Evolutionary conservation across 2,888 invertebrate genomes (phyloP), one percentile per base, ranked within the genome.

Genomic region (Thecophora atra): DNA sequence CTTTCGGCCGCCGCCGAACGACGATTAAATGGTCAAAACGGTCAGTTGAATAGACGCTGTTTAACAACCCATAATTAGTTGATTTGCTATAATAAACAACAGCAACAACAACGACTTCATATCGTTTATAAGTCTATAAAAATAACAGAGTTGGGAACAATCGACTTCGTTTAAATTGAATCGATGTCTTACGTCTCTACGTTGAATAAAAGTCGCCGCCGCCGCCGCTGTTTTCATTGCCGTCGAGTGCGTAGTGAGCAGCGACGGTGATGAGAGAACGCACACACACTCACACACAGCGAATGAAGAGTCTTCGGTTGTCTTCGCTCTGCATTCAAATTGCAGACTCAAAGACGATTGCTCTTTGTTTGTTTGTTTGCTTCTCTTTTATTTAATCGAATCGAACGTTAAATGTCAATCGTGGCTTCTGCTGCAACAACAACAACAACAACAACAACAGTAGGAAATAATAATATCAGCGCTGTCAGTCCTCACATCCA

Each of bases 51-150:
- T 78, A 77, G 77, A 74, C 72, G 76, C 72, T 76, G 74, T 75
- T 77, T 75, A 72, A 73, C 74, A 76, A 72, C 76, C 76, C 73
- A 74, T 77, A 78, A 78, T 78, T 78, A 78, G 78, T 76, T 75
- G 76, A 76, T 76, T 73, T 71, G 75, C 63, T 51, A 54, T 37
- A 70, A 52, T 63, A 63, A 70, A 70, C 70, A 63, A 24, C 52
- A 37, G n/a, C 42, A 54, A n/a, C 54, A 54, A 54, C 54, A 54
- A 54, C 54, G 5, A 54, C 54, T 5, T 17, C 19, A 51, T 51
- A 5, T 15, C 5, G 3, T 54, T n/a, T 21, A 54, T 58, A 26
- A n/a, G n/a, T 26, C 58, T 3, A 21, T 54, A 28, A 8, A 58
- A 58, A 28, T 24, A 58, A 58, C 26, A 58, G 11, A 28, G 11